A percentile compares a stretch with the other conserved stretches of the same genome.
These are phyloP conservation scores for Athene noctua DNA, from an alignment of 2,113 vertebrate species.

Conservation along the genomic window DNA sequence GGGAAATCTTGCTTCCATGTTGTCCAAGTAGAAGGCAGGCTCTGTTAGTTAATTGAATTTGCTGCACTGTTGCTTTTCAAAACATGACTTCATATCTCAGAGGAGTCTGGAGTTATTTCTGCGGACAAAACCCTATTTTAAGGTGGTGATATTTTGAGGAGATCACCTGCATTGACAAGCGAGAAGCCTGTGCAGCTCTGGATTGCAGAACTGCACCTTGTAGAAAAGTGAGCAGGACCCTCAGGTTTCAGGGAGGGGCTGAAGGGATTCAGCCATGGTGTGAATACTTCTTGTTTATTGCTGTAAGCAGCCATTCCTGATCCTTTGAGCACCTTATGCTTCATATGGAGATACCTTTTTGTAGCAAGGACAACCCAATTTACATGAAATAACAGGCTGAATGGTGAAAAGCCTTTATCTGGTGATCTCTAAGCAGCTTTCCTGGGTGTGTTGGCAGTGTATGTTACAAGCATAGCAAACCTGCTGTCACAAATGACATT, in stretches of 20 bases:
- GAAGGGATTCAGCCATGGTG: neutral
- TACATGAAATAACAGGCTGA: neutral
- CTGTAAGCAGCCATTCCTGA: neutral
- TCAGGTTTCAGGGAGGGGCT: neutral
- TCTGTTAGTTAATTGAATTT: slow-evolving; percentile 35
- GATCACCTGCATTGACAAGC: neutral
- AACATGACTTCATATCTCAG: neutral
- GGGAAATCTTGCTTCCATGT: neutral
- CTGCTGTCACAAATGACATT: neutral
- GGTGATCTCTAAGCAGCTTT: slow-evolving; percentile 29
- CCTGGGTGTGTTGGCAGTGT: neutral
- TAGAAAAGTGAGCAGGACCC: neutral
- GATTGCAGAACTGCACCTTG: neutral
- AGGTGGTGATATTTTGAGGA: neutral
- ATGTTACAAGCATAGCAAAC: slow-evolving; percentile 6
- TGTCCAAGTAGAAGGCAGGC: slow-evolving; percentile 5
- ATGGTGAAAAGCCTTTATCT: slow-evolving; percentile 14
- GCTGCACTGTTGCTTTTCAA: slow-evolving; percentile 48
- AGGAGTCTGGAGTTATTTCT: neutral
- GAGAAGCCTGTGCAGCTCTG: neutral
- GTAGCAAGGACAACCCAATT: slow-evolving; percentile 7
- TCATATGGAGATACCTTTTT: neutral
- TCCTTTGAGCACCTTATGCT: neutral
- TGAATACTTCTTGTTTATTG: neutral
- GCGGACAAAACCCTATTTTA: neutral